Conservation (phyloP, 2,113 vertebrate species). For the Donacobius atricapilla region DNA sequence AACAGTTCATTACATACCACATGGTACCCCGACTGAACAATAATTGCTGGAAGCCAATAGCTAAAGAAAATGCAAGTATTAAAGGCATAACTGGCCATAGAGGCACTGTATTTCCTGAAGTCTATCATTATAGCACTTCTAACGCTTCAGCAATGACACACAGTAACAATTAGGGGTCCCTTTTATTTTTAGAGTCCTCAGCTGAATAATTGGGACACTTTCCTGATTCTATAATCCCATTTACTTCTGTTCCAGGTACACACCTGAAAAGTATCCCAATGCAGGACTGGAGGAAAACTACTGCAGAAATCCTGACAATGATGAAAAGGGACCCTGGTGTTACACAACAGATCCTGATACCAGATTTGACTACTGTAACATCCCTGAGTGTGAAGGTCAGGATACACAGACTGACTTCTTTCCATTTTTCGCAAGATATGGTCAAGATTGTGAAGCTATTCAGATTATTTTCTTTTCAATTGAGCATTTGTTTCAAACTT, state of each 20-base stretch:
- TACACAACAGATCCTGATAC: constrained; percentile 81
- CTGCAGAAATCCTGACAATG: constrained; percentile 89
- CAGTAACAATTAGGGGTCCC: not conserved
- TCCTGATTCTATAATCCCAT: not conserved
- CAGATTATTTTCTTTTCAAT: not conserved
- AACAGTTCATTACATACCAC: not conserved
- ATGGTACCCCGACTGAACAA: not conserved
- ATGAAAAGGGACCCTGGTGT: constrained; percentile 86
- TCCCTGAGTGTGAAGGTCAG: constrained; percentile 82
- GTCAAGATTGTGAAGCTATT: not conserved
- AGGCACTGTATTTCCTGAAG: not conserved
- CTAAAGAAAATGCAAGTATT: not conserved
- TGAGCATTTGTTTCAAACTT: not conserved
- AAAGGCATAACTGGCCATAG: not conserved
- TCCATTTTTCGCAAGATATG: not conserved
- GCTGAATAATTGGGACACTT: not conserved
- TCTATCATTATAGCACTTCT: not conserved
- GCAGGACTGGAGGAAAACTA: constrained; percentile 84
- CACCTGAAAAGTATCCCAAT: constrained; percentile 7
- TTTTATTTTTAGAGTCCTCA: not conserved
- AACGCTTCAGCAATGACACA: not conserved
- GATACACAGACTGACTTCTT: not conserved
- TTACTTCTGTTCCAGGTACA: constrained; percentile 47
- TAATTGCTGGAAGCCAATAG: not conserved
- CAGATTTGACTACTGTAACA: constrained; percentile 88